A percentile compares a stretch with the other conserved stretches of the same genome.
Conservation (phyloP, 30 jellyfish, hydroid and myxozoan genomes). For the Aurelia sp. region DNA sequence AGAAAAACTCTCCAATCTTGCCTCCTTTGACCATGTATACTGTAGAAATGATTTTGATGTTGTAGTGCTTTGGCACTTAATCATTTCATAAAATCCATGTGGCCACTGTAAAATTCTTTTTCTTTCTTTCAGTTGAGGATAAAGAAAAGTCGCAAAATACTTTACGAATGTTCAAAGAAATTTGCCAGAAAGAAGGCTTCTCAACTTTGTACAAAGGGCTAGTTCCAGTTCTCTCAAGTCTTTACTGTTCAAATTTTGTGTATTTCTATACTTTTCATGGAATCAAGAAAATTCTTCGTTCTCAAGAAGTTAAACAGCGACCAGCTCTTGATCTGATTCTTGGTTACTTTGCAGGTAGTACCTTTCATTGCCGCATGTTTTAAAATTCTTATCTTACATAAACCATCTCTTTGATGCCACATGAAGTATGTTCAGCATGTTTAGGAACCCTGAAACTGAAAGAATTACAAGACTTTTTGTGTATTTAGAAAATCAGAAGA, state of each 20-base stretch:
- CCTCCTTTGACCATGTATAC: too few relatives aligned
- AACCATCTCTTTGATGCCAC: too few relatives aligned
- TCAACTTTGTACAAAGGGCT: slow-evolving; percentile 87
- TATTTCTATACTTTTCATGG: slow-evolving; percentile 94
- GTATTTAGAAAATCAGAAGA: too few relatives aligned
- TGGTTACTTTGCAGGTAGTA: slow-evolving; percentile 87
- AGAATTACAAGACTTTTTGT: too few relatives aligned
- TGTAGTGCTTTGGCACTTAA: too few relatives aligned
- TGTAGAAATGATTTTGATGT: too few relatives aligned
- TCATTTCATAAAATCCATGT: not conserved
- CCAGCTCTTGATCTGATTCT: slow-evolving; percentile 71
- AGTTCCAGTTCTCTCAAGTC: slow-evolving; percentile 88
- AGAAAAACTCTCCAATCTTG: too few relatives aligned
- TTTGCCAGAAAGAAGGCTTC: slow-evolving; percentile 85
- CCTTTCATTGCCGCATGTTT: too few relatives aligned
- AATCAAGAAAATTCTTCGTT: slow-evolving; percentile 54
- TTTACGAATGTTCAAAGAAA: slow-evolving; percentile 59
- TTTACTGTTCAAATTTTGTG: slow-evolving; percentile 95
- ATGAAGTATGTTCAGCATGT: too few relatives aligned
- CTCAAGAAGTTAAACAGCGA: slow-evolving; percentile 48
- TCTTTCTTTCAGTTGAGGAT: slow-evolving; percentile 74
- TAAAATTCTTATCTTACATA: not conserved
- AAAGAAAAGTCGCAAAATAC: slow-evolving; percentile 77
- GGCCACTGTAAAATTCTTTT: not conserved
- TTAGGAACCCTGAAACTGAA: too few relatives aligned